phyloP scores from a whole-genome alignment of 2,797 vertebrate genomes.

The Thalassophryne amazonica region DNA sequence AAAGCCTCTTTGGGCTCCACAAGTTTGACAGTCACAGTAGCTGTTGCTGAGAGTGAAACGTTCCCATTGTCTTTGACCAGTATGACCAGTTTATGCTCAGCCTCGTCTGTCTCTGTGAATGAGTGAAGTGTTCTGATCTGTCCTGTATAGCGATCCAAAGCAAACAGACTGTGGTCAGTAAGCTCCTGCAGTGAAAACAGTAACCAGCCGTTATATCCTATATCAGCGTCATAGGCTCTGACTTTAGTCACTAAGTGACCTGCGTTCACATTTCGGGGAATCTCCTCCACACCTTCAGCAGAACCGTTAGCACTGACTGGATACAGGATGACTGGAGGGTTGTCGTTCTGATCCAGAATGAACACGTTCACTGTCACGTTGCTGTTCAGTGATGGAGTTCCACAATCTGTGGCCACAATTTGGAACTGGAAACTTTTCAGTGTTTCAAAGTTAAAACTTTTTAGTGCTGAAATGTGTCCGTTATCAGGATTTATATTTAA shows the following conservation, averaged over 20 bases:
- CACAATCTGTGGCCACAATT: constrained; percentile 66
- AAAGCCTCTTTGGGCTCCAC: constrained; percentile 43
- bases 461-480: constrained; percentile 60
- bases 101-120: constrained; percentile 15
- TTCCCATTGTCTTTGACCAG: constrained; percentile 66
- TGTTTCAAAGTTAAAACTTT: constrained; percentile 66
- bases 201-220: constrained; percentile 17
- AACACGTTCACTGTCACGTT: constrained; percentile 62
- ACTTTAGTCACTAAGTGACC: constrained; percentile 48
- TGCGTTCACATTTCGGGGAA: constrained; percentile 35
- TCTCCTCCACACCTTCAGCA: constrained; percentile 38
- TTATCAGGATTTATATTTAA: constrained; percentile 69
- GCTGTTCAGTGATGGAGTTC: constrained; percentile 58
- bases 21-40: constrained; percentile 39
- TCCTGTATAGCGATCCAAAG: constrained; percentile 10
- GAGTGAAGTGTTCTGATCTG: constrained; percentile 12
- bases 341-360: constrained; percentile 61
- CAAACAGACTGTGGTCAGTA: constrained; percentile 4
- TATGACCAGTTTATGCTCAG: constrained; percentile 43
- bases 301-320: constrained; percentile 32
- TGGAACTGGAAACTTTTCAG: constrained; percentile 61
- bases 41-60: constrained; percentile 53
- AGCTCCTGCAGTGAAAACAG: constrained; percentile 5
- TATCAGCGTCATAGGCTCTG: constrained; percentile 22
- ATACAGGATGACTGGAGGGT: constrained; percentile 38